Evolutionary conservation across 2,113 vertebrate genomes (phyloP), one percentile per base, ranked within the genome.

Genomic region (Formicarius rufipectus): DNA sequence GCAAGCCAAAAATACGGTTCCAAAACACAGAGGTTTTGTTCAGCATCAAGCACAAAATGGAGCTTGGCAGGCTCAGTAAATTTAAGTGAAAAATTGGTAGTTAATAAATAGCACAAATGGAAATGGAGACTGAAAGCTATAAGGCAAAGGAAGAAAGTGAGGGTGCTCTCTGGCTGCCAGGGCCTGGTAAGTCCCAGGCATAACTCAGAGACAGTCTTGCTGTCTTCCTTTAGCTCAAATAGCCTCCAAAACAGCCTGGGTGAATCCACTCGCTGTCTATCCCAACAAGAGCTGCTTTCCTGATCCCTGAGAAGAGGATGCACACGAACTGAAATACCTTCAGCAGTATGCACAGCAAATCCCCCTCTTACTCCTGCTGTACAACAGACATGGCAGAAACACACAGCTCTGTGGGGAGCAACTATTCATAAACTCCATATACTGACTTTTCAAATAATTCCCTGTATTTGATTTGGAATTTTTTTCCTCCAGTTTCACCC

Each of bases 261-360:
- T 28, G 53, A 81, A 84, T 63, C 13, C n/a, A 40, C 6, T 2
- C 0, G n/a, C 14, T 33, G 17, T 49, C 56, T 45, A 27, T 81
- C 52, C 35, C 33, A 6, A 27, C 25, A 82, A 86, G 35, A 33
- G 9, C 17, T 45, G 50, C 42, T 53, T 10, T 73, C 14, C 22
- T 90, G 30, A 15, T 7, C 27, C 28, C 27, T 39, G 21, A 45
- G 14, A 27, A 30, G 18, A 28, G 59, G 23, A 47, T 1, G 3
- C 7, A 66, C 2, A 0, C 6, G 23, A 35, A 49, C 18, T 5
- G 4, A 85, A 73, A 49, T 23, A 37, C 7, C 49, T 31, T 31
- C 52, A 47, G 52, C 7, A 14, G 30, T 42, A 18, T 0, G 2
- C 5, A 4, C 2, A 4, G 55, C 33, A 15, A n/a, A 58, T 18